Conservation (phyloP, 2,797 vertebrate species). For the Cryptoprocta ferox region DNA sequence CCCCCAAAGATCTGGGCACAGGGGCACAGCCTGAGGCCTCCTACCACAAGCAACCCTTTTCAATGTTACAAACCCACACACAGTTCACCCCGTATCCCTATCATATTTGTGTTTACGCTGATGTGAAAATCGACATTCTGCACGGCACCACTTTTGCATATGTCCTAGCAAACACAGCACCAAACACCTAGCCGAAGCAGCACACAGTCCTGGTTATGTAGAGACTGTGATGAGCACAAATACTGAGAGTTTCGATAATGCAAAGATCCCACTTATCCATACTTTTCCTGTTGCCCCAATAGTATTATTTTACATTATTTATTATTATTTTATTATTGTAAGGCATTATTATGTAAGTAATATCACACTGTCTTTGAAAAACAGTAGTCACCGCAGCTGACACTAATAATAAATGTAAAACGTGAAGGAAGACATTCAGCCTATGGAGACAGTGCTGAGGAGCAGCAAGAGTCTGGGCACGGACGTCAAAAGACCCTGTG, state of each 20-base stretch:
- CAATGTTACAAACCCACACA: neutral
- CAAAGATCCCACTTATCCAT: neutral
- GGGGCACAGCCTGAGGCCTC: neutral
- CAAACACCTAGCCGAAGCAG: too few relatives aligned
- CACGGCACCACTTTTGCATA: accelerated
- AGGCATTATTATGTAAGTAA: neutral
- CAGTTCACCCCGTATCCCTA: neutral
- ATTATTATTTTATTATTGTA: neutral
- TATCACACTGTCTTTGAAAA: neutral
- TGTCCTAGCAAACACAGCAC: too few relatives aligned
- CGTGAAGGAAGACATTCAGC: too few relatives aligned
- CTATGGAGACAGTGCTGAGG: accelerated
- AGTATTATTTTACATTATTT: neutral
- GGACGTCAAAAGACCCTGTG: too few relatives aligned
- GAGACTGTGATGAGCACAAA: neutral
- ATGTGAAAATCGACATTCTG: neutral
- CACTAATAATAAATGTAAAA: accelerated
- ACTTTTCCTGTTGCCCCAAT: neutral
- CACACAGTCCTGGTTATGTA: neutral
- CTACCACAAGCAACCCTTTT: neutral
- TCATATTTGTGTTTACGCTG: neutral
- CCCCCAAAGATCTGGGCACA: accelerated
- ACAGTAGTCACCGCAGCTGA: neutral
- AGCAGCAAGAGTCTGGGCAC: neutral
- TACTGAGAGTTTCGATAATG: neutral